These are phyloP conservation scores for Blastobasis adustella DNA, from an alignment of 2,888 invertebrate species.

Conservation along the genomic window DNA sequence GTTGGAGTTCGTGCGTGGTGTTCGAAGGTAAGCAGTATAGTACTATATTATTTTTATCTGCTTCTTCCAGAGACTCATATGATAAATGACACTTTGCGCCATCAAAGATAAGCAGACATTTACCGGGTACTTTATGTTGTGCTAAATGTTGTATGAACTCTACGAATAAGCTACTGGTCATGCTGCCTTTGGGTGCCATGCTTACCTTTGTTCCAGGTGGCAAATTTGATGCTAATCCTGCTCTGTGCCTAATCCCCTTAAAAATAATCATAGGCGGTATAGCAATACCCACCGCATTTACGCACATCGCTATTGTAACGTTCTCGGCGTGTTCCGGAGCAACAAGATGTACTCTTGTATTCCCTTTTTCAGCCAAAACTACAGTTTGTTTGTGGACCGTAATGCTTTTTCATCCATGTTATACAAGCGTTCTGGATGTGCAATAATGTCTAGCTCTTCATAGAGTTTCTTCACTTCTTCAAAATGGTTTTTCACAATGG, in stretches of 20 bases:
- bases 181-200: conserved; percentile 3
- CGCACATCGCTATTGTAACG: conserved; percentile 8
- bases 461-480: conserved; percentile 11
- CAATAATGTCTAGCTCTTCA: conserved; percentile 9
- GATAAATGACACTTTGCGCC: conserved; percentile 2
- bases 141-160: conserved; percentile 6
- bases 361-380: conserved; percentile 19
- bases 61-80: conserved; percentile 13
- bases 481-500: conserved; percentile 18
- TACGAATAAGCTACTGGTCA: conserved; percentile 2
- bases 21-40: conserved; percentile 12
- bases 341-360: conserved; percentile 18
- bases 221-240: not conserved
- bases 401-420: conserved; percentile 21
- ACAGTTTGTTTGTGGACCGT: conserved; percentile 19
- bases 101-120: not conserved
- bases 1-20: conserved; percentile 10
- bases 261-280: conserved; percentile 18
- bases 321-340: conserved; percentile 18
- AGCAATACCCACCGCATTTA: conserved; percentile 12
- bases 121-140: not conserved
- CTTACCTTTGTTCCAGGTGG: not conserved
- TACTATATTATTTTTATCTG: conserved; percentile 11
- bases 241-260: conserved; percentile 8
- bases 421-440: conserved; percentile 16